phyloP scores from a whole-genome alignment of 2,113 vertebrate genomes.

The human (Homo sapiens) region GRCh38 chr1:89917001-89917500 shows the following conservation, averaged over 20 bases:
- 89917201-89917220: not conserved
- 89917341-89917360: not conserved
- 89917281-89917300: not conserved
- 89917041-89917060: not conserved
- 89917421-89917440: not conserved
- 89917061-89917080: not conserved
- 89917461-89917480: fast-evolving
- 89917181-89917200: not conserved
- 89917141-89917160: not conserved
- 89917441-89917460: not conserved
- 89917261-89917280: not conserved
- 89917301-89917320: not conserved
- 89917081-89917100: not conserved
- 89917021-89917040: not conserved
- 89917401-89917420: not conserved
- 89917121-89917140: not conserved
- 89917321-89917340: not conserved
- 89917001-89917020: not conserved
- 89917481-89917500: not conserved
- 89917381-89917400: not conserved
- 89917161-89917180: not conserved
- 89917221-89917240: not conserved
- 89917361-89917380: not conserved
- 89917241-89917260: not conserved
- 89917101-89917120: not conserved